phyloP scores from a whole-genome alignment of 2,797 vertebrate species.

The Alcedo atthis region DNA sequence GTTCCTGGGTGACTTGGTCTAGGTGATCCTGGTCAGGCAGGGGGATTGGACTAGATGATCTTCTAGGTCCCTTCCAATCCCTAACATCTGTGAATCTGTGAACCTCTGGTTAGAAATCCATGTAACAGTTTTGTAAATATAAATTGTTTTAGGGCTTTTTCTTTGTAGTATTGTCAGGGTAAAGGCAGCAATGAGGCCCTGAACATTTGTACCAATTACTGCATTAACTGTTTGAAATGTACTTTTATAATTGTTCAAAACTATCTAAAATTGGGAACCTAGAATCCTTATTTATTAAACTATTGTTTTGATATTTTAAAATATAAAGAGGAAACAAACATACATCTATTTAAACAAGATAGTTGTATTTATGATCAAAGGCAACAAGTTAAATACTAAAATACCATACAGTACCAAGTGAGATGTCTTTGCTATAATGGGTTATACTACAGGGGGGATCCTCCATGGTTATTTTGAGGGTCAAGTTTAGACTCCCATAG shows the following conservation, averaged over 20 bases:
- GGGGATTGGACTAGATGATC: too few relatives aligned
- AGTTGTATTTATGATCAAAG: not conserved
- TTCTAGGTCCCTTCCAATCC: too few relatives aligned
- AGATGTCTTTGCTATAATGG: not conserved
- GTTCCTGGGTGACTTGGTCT: too few relatives aligned
- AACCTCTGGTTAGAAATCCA: too few relatives aligned
- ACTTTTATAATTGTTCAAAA: not conserved
- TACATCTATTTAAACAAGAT: not conserved
- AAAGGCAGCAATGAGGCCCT: not conserved
- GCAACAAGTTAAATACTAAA: not conserved
- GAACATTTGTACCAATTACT: not conserved
- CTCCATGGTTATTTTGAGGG: not conserved
- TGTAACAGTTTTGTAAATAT: not conserved
- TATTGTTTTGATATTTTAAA: not conserved
- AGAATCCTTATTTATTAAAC: not conserved
- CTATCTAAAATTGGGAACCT: not conserved
- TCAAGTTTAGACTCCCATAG: not conserved
- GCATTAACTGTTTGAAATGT: not conserved
- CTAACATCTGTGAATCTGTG: too few relatives aligned
- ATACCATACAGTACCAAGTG: not conserved
- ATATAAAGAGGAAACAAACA: not conserved
- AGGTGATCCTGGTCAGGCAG: too few relatives aligned
- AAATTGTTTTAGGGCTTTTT: not conserved
- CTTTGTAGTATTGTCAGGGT: not conserved
- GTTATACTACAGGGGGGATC: not conserved